These are phyloP conservation scores for Cynocephalus volans DNA, from an alignment of 2,113 vertebrate species.

Conservation along the genomic window DNA sequence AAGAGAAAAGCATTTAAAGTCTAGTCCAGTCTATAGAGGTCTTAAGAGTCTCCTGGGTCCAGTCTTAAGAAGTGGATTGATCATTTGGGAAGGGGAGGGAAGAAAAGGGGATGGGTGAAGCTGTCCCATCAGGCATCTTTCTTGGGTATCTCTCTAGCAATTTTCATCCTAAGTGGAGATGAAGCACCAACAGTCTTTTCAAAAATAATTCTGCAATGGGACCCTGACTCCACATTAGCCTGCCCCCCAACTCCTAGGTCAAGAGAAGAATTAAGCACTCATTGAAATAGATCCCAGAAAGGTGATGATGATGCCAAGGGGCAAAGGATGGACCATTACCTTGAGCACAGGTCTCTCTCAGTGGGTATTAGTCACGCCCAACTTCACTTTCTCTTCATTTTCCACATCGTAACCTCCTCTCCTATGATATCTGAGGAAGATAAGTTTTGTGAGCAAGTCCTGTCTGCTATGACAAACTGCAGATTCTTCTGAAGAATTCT, in stretches of 20 bases:
- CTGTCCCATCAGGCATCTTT: conserved; percentile 3
- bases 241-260: not conserved
- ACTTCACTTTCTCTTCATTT: conserved; percentile 97
- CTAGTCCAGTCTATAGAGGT: not conserved
- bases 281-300: conserved; percentile 24
- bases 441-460: conserved; percentile 57
- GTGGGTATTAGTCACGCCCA: conserved; percentile 94
- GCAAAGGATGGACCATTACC: conserved; percentile 81
- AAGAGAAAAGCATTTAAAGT: not conserved
- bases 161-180: not conserved
- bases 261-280: conserved; percentile 43
- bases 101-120: not conserved
- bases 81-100: not conserved
- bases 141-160: conserved; percentile 21
- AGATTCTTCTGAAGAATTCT: not conserved
- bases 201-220: not conserved
- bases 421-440: conserved; percentile 94
- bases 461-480: not conserved
- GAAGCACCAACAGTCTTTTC: not conserved
- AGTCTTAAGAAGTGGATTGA: conserved; percentile 6
- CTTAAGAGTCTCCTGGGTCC: not conserved
- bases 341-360: conserved; percentile 88
- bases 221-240: not conserved
- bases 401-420: conserved; percentile 97
- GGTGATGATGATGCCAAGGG: not conserved